Conservation (phyloP, 2,888 invertebrate genomes). For the Eupithecia insigniata region DNA sequence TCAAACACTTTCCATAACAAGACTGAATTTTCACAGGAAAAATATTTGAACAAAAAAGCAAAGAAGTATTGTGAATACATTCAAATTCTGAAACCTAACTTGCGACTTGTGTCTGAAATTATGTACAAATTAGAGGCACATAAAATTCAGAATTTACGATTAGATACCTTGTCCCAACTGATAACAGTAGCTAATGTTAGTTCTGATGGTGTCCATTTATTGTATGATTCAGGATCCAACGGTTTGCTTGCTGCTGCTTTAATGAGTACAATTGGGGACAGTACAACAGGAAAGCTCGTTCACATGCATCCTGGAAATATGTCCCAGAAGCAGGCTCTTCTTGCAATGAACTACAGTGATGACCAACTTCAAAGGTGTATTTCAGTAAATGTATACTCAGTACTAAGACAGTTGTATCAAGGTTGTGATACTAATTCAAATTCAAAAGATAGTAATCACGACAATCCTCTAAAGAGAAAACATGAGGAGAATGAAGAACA, state of each 20-base stretch:
- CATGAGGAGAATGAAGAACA: constrained; percentile 50
- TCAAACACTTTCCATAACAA: constrained; percentile 95
- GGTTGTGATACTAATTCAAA: constrained; percentile 70
- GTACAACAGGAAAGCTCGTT: constrained; percentile 86
- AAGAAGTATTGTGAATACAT: constrained; percentile 95
- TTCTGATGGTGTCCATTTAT: constrained; percentile 89
- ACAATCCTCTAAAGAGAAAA: constrained; percentile 65
- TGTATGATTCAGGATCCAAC: constrained; percentile 95
- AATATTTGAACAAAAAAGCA: constrained; percentile 97
- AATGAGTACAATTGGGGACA: constrained; percentile 89
- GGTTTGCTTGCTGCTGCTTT: constrained; percentile 93
- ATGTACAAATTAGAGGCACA: constrained; percentile 91
- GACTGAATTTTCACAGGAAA: constrained; percentile 96
- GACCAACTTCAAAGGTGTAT: constrained; percentile 89
- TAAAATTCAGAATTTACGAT: constrained; percentile 90
- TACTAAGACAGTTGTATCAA: constrained; percentile 87
- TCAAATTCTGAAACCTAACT: constrained; percentile 90
- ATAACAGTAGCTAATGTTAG: constrained; percentile 92
- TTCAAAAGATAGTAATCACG: constrained; percentile 45
- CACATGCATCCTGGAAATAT: constrained; percentile 93
- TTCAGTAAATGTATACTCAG: constrained; percentile 90
- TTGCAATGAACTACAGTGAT: constrained; percentile 91
- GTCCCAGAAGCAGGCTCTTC: constrained; percentile 90
- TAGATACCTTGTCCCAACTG: constrained; percentile 95
- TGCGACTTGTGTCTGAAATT: constrained; percentile 92